Evolutionary conservation across 1,140 invertebrate species (phyloP), one percentile per base, ranked within the genome.

Genomic region (Apolygus lucorum): DNA sequence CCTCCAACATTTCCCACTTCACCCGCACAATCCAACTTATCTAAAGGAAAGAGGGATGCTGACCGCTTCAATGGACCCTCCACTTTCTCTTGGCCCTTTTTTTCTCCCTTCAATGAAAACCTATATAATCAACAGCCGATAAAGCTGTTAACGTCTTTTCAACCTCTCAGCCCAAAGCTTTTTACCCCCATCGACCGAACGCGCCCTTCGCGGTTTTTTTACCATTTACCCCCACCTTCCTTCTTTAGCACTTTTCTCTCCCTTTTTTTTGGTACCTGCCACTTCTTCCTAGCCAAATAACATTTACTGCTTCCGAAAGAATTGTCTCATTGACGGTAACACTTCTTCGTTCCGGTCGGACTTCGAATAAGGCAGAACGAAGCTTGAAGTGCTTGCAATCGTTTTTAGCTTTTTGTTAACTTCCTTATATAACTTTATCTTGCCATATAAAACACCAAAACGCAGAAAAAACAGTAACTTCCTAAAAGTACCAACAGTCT

Each of bases 81-180:
- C 34, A 49, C 34, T 49, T 49, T 49, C 34, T 49, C 34, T 49
- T n/a, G n/a, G n/a, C n/a, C n/a, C n/a, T n/a, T n/a, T n/a, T n/a
- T n/a, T n/a, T 49, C 34, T 17, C 17, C 34, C 17, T 49, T 49
- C 34, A 49, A 49, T 49, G 34, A 49, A 49, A 49, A 49, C 34
- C 34, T 49, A 49, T 49, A 49, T 49, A 49, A 49, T 49, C 34
- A 49, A 49, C 34, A 17, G 34, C 8, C 34, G 34, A 49, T 49
- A 49, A 49, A 49, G 34, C 34, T 17, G 34, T 49, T 49, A 49
- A 49, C 8, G 34, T 17, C 34, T 17, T 49, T 49, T 49, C 34
- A 49, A 17, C 34, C 34, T 17, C 17, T 49, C 34, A 17, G n/a
- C n/a, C 34, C 34, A 11, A 49, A 49, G 8, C 34, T 49, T 8